A percentile compares a stretch with the other conserved stretches of the same genome.
Conservation (phyloP, 92 coral and sea anemone species). For the Bergia puertoricense region DNA sequence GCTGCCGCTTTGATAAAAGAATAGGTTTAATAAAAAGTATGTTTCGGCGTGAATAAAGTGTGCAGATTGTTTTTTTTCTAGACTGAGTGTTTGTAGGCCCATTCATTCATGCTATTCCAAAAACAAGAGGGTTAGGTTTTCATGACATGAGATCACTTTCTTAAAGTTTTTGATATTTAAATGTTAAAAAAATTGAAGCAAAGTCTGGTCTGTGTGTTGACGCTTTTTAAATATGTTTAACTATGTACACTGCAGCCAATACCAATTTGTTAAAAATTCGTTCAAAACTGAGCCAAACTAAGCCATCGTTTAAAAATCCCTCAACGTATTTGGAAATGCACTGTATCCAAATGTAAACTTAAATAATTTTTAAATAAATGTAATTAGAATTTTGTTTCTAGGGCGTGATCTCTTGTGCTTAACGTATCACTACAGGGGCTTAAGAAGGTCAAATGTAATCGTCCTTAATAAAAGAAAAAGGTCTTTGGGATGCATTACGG, state of each 20-base stretch:
- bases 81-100: not conserved
- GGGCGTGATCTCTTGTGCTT: constrained; percentile 31
- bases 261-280: constrained; percentile 15
- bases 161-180: constrained; percentile 19
- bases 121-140: constrained; percentile 24
- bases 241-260: constrained; percentile 5
- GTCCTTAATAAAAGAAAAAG: not conserved
- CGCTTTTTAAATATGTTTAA: constrained; percentile 25
- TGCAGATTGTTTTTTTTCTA: constrained; percentile 14
- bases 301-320: constrained; percentile 3
- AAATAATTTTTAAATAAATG: constrained; percentile 47
- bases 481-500: constrained; percentile 5
- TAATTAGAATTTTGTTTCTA: constrained; percentile 38
- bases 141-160: constrained; percentile 8
- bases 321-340: constrained; percentile 5
- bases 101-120: constrained; percentile 1
- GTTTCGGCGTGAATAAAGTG: constrained; percentile 8
- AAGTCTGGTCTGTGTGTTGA: constrained; percentile 17
- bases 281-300: not conserved
- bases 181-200: not conserved
- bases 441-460: constrained; percentile 39
- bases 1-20: constrained; percentile 38
- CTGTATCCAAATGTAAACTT: constrained; percentile 47
- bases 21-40: constrained; percentile 30
- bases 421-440: constrained; percentile 26